phyloP scores from a whole-genome alignment of 2,113 vertebrate species.

The Eptatretus burgeri region DNA sequence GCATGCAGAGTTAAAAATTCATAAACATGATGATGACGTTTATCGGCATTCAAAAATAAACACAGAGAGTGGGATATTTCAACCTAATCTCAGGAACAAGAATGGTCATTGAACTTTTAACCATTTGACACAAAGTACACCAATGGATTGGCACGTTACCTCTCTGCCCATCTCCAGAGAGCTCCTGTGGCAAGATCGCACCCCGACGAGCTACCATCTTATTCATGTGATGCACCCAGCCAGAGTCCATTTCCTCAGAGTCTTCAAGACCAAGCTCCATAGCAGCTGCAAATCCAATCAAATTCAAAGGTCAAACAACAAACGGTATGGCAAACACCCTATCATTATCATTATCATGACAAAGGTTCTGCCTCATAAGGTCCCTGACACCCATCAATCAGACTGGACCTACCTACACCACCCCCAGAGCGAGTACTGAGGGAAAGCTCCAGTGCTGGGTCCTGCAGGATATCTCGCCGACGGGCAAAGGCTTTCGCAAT shows the following conservation, averaged over 20 bases:
- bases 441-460: constrained; percentile 59
- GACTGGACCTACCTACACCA: constrained; percentile 37
- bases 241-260: constrained; percentile 56
- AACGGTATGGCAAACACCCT: background rate
- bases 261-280: constrained; percentile 73
- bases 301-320: constrained; percentile 4
- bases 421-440: constrained; percentile 90
- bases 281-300: constrained; percentile 25
- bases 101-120: too few relatives aligned
- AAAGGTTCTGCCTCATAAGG: background rate
- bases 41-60: too few relatives aligned
- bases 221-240: constrained; percentile 82
- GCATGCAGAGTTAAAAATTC: too few relatives aligned
- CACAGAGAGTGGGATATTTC: too few relatives aligned
- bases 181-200: constrained; percentile 39
- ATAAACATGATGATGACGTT: too few relatives aligned
- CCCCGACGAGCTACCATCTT: constrained; percentile 93
- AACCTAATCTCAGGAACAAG: too few relatives aligned
- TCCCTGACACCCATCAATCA: background rate
- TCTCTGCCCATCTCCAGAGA: too few relatives aligned
- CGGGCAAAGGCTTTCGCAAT: constrained; percentile 89
- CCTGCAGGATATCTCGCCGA: constrained; percentile 60
- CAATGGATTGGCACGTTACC: too few relatives aligned
- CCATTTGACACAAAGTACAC: too few relatives aligned
- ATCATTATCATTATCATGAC: background rate